A percentile compares a stretch with the other conserved stretches of the same genome.
phyloP scores from a whole-genome alignment of 2,888 invertebrate genomes.

The Heteromyza rotundicornis region DNA sequence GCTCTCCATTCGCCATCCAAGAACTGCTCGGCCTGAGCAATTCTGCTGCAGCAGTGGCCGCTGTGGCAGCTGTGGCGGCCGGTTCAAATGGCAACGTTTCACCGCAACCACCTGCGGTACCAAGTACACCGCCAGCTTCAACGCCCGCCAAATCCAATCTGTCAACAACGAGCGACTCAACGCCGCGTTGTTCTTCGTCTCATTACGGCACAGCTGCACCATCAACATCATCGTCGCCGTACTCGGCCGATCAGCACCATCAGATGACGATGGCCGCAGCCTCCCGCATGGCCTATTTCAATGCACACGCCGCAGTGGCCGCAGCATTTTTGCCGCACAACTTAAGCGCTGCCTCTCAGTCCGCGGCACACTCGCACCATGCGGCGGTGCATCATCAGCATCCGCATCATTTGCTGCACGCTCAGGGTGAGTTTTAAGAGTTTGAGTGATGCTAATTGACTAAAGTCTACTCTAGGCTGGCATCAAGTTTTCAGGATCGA shows the following conservation, averaged over 20 bases:
- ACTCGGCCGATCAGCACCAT: constrained; percentile 52
- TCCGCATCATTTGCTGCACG: constrained; percentile 53
- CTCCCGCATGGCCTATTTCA: constrained; percentile 87
- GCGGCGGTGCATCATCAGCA: constrained; percentile 31
- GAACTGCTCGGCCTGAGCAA: constrained; percentile 60
- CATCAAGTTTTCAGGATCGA: too few species aligned
- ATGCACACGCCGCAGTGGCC: constrained; percentile 90
- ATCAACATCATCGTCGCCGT: constrained; percentile 36
- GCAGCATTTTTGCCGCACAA: constrained; percentile 83
- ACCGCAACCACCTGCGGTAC: constrained; percentile 29
- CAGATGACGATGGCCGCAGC: constrained; percentile 65
- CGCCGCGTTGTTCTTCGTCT: constrained; percentile 14
- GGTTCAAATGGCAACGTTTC: constrained; percentile 27
- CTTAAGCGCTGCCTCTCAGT: constrained; percentile 63
- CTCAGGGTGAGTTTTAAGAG: constrained; percentile 62
- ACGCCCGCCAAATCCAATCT: constrained; percentile 22
- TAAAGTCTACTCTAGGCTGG: too few species aligned
- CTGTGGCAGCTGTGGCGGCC: constrained; percentile 43
- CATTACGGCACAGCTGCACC: constrained; percentile 38
- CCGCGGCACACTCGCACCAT: constrained; percentile 49
- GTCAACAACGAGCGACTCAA: background rate
- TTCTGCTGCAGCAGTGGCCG: constrained; percentile 38
- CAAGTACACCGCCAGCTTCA: constrained; percentile 27
- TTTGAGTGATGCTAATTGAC: too few species aligned
- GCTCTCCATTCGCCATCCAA: constrained; percentile 63